These are phyloP conservation scores for Corydoras sp. DNA, from an alignment of 2,113 vertebrate species.

Conservation along the genomic window DNA sequence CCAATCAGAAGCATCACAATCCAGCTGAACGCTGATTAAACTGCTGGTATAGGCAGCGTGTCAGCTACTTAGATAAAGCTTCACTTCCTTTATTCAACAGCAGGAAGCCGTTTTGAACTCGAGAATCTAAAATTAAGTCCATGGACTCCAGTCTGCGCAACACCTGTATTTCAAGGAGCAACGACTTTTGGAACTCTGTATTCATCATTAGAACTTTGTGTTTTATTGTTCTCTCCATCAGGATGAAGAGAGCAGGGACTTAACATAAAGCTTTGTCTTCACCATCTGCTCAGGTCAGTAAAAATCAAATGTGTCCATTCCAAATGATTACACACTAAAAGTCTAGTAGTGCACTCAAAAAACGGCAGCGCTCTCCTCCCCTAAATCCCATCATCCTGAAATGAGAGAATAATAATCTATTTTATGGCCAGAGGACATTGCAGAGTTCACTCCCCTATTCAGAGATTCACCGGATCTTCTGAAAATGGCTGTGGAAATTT, in stretches of 20 bases:
- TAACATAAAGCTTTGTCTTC: slow-evolving; percentile 20
- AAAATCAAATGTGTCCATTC: slow-evolving; percentile 33
- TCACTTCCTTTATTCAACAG: no score
- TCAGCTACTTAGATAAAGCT: neutral
- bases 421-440: slow-evolving; percentile 22
- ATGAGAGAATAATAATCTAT: slow-evolving; percentile 31
- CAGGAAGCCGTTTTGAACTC: no score
- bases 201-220: neutral
- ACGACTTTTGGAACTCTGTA: neutral
- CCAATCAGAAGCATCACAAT: neutral
- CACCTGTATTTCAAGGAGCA: neutral
- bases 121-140: no score
- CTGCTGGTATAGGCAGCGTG: neutral
- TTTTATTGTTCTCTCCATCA: neutral
- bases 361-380: neutral
- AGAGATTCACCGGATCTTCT: slow-evolving; percentile 28
- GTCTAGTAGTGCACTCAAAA: slow-evolving; percentile 8
- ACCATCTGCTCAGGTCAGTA: slow-evolving; percentile 22
- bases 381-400: slow-evolving; percentile 20
- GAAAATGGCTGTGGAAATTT: slow-evolving; percentile 22
- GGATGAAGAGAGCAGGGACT: neutral
- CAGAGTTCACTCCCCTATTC: slow-evolving; percentile 23
- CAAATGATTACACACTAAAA: slow-evolving; percentile 29
- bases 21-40: neutral
- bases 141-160: neutral